These are phyloP conservation scores for Sebastes oblongus DNA, from an alignment of 2,797 vertebrate genomes.

Conservation along the genomic window DNA sequence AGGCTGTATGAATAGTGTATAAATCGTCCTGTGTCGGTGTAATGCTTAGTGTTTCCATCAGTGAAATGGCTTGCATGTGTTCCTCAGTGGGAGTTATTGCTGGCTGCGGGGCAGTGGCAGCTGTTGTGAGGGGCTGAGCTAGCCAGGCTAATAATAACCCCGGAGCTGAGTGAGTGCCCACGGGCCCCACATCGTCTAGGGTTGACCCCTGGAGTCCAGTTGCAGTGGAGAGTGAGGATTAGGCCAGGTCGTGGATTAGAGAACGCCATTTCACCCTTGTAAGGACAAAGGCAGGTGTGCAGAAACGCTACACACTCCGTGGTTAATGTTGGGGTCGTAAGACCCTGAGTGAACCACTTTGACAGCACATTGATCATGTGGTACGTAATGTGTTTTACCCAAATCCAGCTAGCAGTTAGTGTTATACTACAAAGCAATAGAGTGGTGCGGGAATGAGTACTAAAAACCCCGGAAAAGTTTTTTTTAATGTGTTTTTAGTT, in stretches of 20 bases:
- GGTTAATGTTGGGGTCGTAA: background rate
- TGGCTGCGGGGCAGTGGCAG: constrained; percentile 64
- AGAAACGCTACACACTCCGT: background rate
- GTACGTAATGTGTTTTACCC: background rate
- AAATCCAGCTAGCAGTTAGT: background rate
- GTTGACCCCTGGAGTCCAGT: constrained; percentile 63
- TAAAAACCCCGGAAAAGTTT: too few species aligned
- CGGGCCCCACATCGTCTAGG: constrained; percentile 40
- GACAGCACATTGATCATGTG: background rate
- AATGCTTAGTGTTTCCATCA: constrained; percentile 33
- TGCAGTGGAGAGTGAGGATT: constrained; percentile 60
- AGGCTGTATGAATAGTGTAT: constrained; percentile 25
- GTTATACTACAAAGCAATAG: background rate
- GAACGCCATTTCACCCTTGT: constrained; percentile 34
- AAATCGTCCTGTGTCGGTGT: constrained; percentile 16
- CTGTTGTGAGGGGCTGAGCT: constrained; percentile 62
- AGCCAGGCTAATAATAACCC: constrained; percentile 74
- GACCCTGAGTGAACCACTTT: background rate
- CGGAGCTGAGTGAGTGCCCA: constrained; percentile 44
- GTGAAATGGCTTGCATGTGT: constrained; percentile 47
- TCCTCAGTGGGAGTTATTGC: constrained; percentile 53
- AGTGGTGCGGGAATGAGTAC: too few species aligned
- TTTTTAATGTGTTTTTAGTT: too few species aligned
- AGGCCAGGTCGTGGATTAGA: constrained; percentile 58
- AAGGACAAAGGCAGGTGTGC: constrained; percentile 31